These are phyloP conservation scores for Mesoclemmys tuberculata DNA, from an alignment of 2,113 vertebrate genomes.

Conservation along the genomic window DNA sequence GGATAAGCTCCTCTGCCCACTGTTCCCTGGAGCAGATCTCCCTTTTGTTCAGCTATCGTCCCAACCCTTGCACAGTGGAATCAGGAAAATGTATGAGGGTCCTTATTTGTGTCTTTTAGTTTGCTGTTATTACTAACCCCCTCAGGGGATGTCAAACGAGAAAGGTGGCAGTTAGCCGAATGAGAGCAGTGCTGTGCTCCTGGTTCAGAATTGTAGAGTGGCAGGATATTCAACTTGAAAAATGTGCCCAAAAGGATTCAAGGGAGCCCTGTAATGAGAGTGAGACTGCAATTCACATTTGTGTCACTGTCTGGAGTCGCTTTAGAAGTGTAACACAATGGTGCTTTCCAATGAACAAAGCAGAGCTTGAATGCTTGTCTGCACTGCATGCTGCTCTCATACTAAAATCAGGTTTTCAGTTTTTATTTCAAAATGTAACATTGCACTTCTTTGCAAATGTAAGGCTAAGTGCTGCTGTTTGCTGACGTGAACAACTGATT, in stretches of 20 bases:
- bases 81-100: not conserved
- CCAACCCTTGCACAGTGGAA: not conserved
- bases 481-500: not conserved
- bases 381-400: not conserved
- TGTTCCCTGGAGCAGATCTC: not conserved
- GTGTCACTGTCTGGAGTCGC: not conserved
- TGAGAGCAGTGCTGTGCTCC: not conserved
- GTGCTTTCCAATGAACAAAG: not conserved
- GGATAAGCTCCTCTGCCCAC: not conserved
- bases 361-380: not conserved
- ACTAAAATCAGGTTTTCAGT: conserved; percentile 19
- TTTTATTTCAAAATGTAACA: conserved; percentile 19
- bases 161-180: not conserved
- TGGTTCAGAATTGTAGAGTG: not conserved
- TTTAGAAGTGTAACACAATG: not conserved
- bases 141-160: not conserved
- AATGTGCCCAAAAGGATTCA: not conserved
- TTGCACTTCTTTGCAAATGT: not conserved
- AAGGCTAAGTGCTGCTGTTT: conserved; percentile 1
- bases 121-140: conserved; percentile 12
- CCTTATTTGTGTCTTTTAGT: conserved; percentile 12
- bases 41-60: not conserved
- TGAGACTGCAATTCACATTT: not conserved
- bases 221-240: not conserved
- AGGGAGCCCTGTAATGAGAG: not conserved